These are phyloP conservation scores for Dryas iulia DNA, from an alignment of 1,140 invertebrate species.

Conservation along the genomic window DNA sequence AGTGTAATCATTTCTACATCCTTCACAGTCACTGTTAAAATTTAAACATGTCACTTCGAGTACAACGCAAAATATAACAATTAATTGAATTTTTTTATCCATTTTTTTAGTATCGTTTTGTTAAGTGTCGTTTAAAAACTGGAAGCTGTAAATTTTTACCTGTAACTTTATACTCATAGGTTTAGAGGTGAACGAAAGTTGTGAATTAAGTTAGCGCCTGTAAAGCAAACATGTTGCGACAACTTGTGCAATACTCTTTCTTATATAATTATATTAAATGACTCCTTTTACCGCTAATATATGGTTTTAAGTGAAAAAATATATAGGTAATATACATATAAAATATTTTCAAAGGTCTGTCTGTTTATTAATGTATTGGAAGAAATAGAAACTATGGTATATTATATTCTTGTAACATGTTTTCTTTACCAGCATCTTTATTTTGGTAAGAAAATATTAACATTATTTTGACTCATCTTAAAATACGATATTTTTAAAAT, in stretches of 20 bases:
- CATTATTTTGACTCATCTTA: too few species aligned
- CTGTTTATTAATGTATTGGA: too few species aligned
- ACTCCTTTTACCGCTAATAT: too few species aligned
- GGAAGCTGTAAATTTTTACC: conserved; percentile 47
- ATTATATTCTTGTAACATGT: too few species aligned
- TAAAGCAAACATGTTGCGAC: conserved; percentile 16
- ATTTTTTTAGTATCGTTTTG: conserved; percentile 28
- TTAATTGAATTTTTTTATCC: conserved; percentile 30
- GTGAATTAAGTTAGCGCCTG: conserved; percentile 65
- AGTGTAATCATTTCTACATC: conserved; percentile 33
- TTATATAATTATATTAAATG: conserved; percentile 9
- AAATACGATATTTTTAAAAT: too few species aligned
- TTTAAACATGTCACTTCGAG: conserved; percentile 36
- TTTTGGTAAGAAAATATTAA: too few species aligned
- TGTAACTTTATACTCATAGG: conserved; percentile 53
- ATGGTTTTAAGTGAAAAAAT: too few species aligned
- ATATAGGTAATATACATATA: too few species aligned
- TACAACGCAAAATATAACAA: conserved; percentile 43
- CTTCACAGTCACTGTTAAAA: conserved; percentile 25
- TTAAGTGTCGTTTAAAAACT: conserved; percentile 46
- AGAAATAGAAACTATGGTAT: too few species aligned
- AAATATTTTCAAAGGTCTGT: too few species aligned
- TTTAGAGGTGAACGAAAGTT: conserved; percentile 54
- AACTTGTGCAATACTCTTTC: conserved; percentile 21
- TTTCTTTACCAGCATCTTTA: too few species aligned